A percentile compares a stretch with the other conserved stretches of the same genome.
Evolutionary conservation across 92 coral and sea anemone genomes (phyloP).

Genomic region (Heliopora coerulea): DNA sequence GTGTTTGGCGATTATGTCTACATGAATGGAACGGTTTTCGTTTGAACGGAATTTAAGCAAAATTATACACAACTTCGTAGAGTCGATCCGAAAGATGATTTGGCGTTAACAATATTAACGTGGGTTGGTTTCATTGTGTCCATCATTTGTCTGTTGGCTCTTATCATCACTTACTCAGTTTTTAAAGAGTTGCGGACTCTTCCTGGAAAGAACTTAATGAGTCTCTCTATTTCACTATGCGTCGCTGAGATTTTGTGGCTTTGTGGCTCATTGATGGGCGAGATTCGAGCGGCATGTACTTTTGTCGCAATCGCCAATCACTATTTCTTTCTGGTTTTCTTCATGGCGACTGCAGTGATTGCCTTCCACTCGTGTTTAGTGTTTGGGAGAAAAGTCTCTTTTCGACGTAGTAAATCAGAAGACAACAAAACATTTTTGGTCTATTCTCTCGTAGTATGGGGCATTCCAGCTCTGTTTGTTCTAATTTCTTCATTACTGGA

Average conservation of each 20-base stretch:
- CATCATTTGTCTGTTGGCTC: background rate
- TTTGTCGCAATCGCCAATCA: slow-evolving; percentile 30
- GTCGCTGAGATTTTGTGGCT: slow-evolving; percentile 37
- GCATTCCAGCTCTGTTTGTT: slow-evolving; percentile 25
- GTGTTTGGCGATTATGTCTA: background rate
- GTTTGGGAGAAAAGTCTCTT: slow-evolving; percentile 17
- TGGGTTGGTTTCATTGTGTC: slow-evolving; percentile 10
- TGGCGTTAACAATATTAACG: slow-evolving; percentile 2
- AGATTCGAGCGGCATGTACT: slow-evolving; percentile 16
- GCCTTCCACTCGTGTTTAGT: slow-evolving; percentile 32
- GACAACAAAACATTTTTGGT: slow-evolving; percentile 16
- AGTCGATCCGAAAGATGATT: background rate
- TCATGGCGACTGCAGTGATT: slow-evolving; percentile 37
- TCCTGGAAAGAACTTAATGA: slow-evolving; percentile 24
- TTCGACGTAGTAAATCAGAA: slow-evolving; percentile 26
- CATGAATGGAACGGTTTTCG: background rate
- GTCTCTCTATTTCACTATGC: slow-evolving; percentile 19
- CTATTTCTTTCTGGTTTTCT: slow-evolving; percentile 34
- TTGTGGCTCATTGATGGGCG: background rate
- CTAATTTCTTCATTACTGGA: slow-evolving; percentile 21
- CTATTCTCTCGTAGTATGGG: slow-evolving; percentile 16
- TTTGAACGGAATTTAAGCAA: background rate
- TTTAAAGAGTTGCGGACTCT: background rate
- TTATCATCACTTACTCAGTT: background rate
- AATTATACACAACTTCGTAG: background rate